Evolutionary conservation across 2,797 vertebrate species (phyloP).

Genomic region (Carduelis carduelis): DNA sequence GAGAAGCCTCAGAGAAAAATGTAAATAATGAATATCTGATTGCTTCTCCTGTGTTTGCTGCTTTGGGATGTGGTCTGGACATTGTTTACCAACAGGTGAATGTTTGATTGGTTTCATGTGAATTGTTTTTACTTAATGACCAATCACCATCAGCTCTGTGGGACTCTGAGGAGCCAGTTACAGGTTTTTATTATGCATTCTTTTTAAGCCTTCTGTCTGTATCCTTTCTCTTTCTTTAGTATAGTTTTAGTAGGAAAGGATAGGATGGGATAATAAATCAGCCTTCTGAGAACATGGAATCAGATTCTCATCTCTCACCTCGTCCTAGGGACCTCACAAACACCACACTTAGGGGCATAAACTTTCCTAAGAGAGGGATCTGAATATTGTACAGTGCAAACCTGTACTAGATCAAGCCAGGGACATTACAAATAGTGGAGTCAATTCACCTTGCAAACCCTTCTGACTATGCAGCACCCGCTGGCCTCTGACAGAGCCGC

Average conservation of each 20-base stretch:
- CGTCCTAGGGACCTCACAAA: not conserved
- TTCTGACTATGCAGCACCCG: constrained; percentile 29
- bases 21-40: not conserved
- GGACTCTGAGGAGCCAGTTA: not conserved
- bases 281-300: not conserved
- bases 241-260: not conserved
- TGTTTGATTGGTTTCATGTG: not conserved
- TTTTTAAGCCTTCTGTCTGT: not conserved
- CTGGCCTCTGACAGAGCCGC: constrained; percentile 8
- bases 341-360: not conserved
- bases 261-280: not conserved
- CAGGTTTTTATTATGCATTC: not conserved
- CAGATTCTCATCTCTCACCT: not conserved
- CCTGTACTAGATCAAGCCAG: constrained; percentile 65
- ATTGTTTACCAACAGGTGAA: not conserved
- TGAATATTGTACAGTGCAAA: constrained; percentile 53
- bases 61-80: not conserved
- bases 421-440: constrained; percentile 65
- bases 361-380: not conserved
- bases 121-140: not conserved
- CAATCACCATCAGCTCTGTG: not conserved
- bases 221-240: not conserved
- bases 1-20: not conserved
- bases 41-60: not conserved
- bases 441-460: constrained; percentile 30